Conservation (phyloP, 2,888 invertebrate genomes). For the Chloroclysta siterata region DNA sequence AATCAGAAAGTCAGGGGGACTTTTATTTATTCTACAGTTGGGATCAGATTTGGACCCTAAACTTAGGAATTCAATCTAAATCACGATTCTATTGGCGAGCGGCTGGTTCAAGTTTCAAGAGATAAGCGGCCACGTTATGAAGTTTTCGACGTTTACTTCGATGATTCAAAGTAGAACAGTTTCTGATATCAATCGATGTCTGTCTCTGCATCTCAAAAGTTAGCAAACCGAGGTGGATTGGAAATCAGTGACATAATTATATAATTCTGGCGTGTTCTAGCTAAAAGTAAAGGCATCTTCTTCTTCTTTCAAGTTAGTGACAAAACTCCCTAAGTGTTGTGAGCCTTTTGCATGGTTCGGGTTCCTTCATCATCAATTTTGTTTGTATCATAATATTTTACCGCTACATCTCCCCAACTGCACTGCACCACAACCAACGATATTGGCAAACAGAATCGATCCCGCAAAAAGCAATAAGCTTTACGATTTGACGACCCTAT, state of each 20-base stretch:
- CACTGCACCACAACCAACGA: constrained; percentile 16
- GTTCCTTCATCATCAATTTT: no score
- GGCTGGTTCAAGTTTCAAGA: constrained; percentile 39
- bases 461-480: constrained; percentile 68
- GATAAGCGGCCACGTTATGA: constrained; percentile 12
- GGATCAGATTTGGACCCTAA: constrained; percentile 51
- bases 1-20: constrained; percentile 23
- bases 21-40: constrained; percentile 38
- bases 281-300: no score
- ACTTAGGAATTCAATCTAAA: constrained; percentile 58
- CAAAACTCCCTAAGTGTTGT: no score
- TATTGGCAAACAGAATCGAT: constrained; percentile 60
- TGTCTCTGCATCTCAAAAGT: background rate
- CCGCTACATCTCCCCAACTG: constrained; percentile 23
- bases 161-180: background rate
- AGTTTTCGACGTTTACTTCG: background rate
- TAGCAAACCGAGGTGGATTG: no score
- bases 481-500: constrained; percentile 59
- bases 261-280: no score
- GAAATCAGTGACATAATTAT: no score
- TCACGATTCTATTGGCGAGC: constrained; percentile 46
- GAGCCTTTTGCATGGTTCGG: no score
- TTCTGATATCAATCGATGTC: background rate
- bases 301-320: no score
- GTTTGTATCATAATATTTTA: background rate